These are phyloP conservation scores for Ptychochromis oligacanthus DNA, from an alignment of 2,113 vertebrate species.

Conservation along the genomic window DNA sequence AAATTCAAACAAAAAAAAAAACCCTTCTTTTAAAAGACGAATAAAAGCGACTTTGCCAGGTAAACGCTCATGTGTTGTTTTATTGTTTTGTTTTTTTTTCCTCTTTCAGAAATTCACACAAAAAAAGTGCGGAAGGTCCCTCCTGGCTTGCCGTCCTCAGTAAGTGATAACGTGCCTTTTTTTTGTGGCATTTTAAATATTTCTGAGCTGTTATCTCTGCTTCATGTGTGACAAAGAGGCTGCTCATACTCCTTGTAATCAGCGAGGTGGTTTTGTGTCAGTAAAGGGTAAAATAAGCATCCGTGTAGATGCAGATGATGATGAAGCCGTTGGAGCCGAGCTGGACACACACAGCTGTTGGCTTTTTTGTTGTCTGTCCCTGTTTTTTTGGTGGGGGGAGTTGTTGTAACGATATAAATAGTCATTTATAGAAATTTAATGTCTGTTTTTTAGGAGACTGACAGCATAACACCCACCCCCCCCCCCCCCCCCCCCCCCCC, in stretches of 20 bases:
- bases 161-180: slow-evolving; percentile 80
- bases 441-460: not conserved
- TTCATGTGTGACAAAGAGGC: not conserved
- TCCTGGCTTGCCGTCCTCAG: slow-evolving; percentile 95
- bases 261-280: slow-evolving; percentile 13
- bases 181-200: not conserved
- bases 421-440: not conserved
- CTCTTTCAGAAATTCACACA: slow-evolving; percentile 89
- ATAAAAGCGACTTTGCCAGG: slow-evolving; percentile 17
- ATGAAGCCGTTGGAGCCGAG: not conserved
- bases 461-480: too few relatives aligned
- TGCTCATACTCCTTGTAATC: not conserved
- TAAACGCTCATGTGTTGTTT: slow-evolving; percentile 44
- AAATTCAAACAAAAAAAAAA: slow-evolving; percentile 24
- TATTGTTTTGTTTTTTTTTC: slow-evolving; percentile 27
- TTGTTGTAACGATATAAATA: not conserved
- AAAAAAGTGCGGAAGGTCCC: slow-evolving; percentile 98
- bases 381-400: too few relatives aligned
- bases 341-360: slow-evolving; percentile 15
- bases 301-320: not conserved
- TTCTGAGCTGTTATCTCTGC: not conserved
- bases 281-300: not conserved
- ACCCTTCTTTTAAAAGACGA: not conserved
- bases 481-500: too few relatives aligned
- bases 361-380: not conserved